These are phyloP conservation scores for Falco punctatus DNA, from an alignment of 2,113 vertebrate genomes.

Conservation along the genomic window DNA sequence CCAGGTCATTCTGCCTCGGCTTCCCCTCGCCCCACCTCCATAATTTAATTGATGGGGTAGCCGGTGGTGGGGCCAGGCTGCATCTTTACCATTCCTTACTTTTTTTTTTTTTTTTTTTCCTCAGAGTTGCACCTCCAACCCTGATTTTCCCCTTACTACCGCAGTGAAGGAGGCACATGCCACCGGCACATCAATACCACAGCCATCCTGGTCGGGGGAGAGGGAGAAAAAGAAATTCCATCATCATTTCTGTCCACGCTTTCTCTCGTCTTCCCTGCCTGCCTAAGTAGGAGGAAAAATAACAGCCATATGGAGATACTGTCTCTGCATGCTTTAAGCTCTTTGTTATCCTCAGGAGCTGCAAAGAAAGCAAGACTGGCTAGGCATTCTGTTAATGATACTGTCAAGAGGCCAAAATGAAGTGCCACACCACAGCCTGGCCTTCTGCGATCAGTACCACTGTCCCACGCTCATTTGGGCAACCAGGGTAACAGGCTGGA, in stretches of 20 bases:
- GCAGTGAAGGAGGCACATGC: not conserved
- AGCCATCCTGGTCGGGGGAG: rapidly evolving
- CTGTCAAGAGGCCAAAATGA: conserved; percentile 30
- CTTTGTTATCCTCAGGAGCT: not conserved
- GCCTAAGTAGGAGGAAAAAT: not conserved
- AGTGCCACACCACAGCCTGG: conserved; percentile 1
- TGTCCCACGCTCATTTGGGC: not conserved
- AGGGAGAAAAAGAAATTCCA: not conserved
- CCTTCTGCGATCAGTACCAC: conserved; percentile 19
- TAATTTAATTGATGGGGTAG: not conserved
- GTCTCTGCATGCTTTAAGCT: not conserved
- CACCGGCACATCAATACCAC: not conserved
- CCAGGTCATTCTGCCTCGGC: not conserved
- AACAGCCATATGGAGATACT: not conserved
- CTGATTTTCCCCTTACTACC: not conserved
- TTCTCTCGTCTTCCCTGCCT: not conserved
- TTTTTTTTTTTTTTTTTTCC: not conserved
- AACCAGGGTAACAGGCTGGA: not conserved
- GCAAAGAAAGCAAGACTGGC: not conserved
- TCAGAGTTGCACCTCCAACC: not conserved
- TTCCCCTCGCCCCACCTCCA: no score
- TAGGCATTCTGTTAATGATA: not conserved
- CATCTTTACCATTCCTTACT: not conserved
- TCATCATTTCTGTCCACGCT: not conserved
- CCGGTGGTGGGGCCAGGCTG: not conserved